Conservation (phyloP, 1,140 invertebrate species). For the Hormaphis cornu region DNA sequence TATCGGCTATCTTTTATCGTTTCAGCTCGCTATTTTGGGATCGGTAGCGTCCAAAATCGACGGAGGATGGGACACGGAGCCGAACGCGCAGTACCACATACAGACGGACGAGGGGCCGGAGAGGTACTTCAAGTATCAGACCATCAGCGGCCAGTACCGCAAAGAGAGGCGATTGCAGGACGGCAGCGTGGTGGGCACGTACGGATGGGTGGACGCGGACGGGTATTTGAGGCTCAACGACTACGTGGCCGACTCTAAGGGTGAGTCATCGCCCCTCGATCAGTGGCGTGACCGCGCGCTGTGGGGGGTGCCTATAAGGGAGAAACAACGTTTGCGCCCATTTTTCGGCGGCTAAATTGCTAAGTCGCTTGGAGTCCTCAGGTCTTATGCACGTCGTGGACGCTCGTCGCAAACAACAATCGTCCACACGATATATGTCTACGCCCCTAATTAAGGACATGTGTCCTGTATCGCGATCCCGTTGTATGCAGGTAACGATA, state of each 20-base stretch:
- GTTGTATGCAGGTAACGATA: too few species aligned
- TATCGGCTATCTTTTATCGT: too few species aligned
- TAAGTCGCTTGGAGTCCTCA: too few species aligned
- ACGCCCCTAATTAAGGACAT: too few species aligned
- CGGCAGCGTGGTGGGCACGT: slow-evolving; percentile 55
- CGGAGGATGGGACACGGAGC: slow-evolving; percentile 49
- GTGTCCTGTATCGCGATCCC: too few species aligned
- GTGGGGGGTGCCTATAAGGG: too few species aligned
- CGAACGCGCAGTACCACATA: slow-evolving; percentile 69
- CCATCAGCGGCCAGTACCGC: slow-evolving; percentile 74
- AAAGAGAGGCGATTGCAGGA: slow-evolving; percentile 76
- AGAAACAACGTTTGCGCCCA: too few species aligned
- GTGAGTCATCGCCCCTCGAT: too few species aligned
- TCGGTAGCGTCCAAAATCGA: slow-evolving; percentile 37
- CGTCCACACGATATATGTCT: too few species aligned
- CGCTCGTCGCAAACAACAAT: too few species aligned
- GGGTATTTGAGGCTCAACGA: slow-evolving; percentile 71
- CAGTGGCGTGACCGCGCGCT: background rate
- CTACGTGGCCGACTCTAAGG: slow-evolving; percentile 68
- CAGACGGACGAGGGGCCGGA: slow-evolving; percentile 84
- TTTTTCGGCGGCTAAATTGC: too few species aligned
- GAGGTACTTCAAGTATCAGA: slow-evolving; percentile 75
- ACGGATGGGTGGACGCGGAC: slow-evolving; percentile 73
- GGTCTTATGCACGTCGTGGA: too few species aligned
- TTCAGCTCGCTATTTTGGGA: slow-evolving; percentile 37